These are phyloP conservation scores for Agrypnus murinus DNA, from an alignment of 2,888 invertebrate species.

Conservation along the genomic window DNA sequence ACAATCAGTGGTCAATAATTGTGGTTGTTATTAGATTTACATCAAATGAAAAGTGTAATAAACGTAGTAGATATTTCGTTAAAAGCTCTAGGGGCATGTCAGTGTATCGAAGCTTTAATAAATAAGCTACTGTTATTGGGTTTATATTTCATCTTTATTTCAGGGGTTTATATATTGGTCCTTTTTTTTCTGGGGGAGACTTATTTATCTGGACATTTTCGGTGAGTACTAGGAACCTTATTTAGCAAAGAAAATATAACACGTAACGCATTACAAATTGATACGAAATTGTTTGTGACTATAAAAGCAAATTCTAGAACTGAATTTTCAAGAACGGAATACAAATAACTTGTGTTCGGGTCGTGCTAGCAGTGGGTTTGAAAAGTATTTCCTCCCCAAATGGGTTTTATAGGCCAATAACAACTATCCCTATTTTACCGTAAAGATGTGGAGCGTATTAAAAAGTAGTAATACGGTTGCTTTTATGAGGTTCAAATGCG, in stretches of 20 bases:
- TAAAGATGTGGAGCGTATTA: slow-evolving; percentile 47
- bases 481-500: slow-evolving; percentile 47
- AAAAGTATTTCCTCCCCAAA: slow-evolving; percentile 45
- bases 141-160: slow-evolving; percentile 35
- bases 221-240: slow-evolving; percentile 21
- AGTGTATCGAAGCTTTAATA: slow-evolving; percentile 29
- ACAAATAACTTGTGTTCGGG: slow-evolving; percentile 39
- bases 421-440: slow-evolving; percentile 50
- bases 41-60: slow-evolving; percentile 9
- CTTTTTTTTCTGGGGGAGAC: neutral
- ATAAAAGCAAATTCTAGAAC: slow-evolving; percentile 42
- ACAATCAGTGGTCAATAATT: too few species aligned
- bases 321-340: slow-evolving; percentile 41
- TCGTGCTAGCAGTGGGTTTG: slow-evolving; percentile 35
- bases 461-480: slow-evolving; percentile 44
- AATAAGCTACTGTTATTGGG: slow-evolving; percentile 26
- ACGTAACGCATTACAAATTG: slow-evolving; percentile 44
- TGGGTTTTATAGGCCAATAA: slow-evolving; percentile 55
- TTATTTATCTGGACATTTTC: slow-evolving; percentile 39
- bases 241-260: slow-evolving; percentile 40
- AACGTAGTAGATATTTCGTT: slow-evolving; percentile 19
- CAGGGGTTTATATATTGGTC: slow-evolving; percentile 3
- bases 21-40: neutral
- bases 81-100: slow-evolving; percentile 24
- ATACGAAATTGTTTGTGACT: slow-evolving; percentile 44